Evolutionary conservation across 2,113 vertebrate species (phyloP).

Genomic region (Bujurquina vittata): DNA sequence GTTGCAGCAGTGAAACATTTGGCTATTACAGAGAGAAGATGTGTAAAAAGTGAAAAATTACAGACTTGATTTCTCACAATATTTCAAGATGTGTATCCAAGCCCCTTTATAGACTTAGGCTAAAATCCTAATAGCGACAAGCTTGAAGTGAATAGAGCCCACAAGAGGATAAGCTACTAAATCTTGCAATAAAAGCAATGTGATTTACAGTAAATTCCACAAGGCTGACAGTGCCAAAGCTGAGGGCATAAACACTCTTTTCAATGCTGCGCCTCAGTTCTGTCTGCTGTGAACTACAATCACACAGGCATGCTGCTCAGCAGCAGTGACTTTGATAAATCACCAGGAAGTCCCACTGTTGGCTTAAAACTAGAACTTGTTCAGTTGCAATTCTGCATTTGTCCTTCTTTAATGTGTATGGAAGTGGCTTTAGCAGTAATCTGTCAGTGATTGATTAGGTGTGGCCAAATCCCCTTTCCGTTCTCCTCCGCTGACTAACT

Average conservation of each 20-base stretch:
- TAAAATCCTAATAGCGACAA: constrained; percentile 99
- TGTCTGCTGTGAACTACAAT: constrained; percentile 98
- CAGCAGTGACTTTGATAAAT: constrained; percentile 99
- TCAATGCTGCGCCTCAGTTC: constrained; percentile 92
- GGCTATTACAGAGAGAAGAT: constrained; percentile 63
- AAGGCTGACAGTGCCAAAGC: constrained; percentile 98
- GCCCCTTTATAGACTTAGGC: constrained; percentile 94
- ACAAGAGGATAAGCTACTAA: constrained; percentile 99
- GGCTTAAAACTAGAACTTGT: constrained; percentile 99
- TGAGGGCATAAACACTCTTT: constrained; percentile 99
- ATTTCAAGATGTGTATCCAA: constrained; percentile 97
- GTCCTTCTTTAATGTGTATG: constrained; percentile 99
- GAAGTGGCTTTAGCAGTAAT: constrained; percentile 99
- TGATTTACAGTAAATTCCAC: constrained; percentile 99
- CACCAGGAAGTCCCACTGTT: constrained; percentile 99
- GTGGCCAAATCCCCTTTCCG: constrained; percentile 88
- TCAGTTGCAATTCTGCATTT: constrained; percentile 99
- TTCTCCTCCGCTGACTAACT: constrained; percentile 83
- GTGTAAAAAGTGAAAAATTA: constrained; percentile 90
- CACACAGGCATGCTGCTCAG: constrained; percentile 93
- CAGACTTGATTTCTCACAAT: constrained; percentile 92
- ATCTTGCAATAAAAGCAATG: constrained; percentile 99
- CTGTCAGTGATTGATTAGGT: constrained; percentile 99
- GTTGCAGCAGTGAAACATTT: constrained; percentile 88
- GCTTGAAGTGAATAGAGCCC: constrained; percentile 99